A percentile compares a stretch with the other conserved stretches of the same genome.
phyloP scores from a whole-genome alignment of 2,797 vertebrate species.

The Austrolebias charrua region DNA sequence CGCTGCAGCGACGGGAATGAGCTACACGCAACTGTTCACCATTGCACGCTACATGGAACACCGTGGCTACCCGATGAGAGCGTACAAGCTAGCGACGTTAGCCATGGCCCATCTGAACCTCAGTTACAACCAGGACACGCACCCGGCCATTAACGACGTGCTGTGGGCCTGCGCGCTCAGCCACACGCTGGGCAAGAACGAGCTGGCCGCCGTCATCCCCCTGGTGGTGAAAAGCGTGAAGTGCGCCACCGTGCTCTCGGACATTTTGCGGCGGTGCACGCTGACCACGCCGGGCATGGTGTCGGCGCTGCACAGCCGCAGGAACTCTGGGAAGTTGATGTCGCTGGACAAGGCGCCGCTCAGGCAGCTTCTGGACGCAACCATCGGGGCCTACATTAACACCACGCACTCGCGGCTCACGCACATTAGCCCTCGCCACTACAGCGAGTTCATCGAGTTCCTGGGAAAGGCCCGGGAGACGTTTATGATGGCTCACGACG shows the following conservation, averaged over 20 bases:
- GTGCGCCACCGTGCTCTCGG: constrained; percentile 97
- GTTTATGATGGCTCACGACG: constrained; percentile 98
- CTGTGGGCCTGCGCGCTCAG: constrained; percentile 97
- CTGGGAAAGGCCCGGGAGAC: constrained; percentile 97
- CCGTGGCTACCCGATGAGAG: constrained; percentile 94
- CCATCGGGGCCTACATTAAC: constrained; percentile 96
- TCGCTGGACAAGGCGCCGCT: constrained; percentile 98
- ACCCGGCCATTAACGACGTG: constrained; percentile 98
- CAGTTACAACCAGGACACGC: constrained; percentile 99
- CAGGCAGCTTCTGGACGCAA: constrained; percentile 95
- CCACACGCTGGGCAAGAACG: constrained; percentile 97
- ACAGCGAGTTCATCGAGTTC: constrained; percentile 98
- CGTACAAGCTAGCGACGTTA: constrained; percentile 95
- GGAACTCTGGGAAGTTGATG: constrained; percentile 97
- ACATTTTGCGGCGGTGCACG: constrained; percentile 96
- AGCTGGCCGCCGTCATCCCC: constrained; percentile 95
- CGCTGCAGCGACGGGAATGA: constrained; percentile 93
- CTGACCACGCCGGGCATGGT: constrained; percentile 95
- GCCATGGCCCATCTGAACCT: constrained; percentile 98
- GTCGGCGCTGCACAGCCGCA: constrained; percentile 89
- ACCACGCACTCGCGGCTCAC: constrained; percentile 97
- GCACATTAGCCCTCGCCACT: constrained; percentile 98
- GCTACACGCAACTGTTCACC: constrained; percentile 96
- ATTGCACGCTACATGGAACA: constrained; percentile 99
- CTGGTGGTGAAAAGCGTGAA: constrained; percentile 98